Percentiles rank a stretch among this genome's conserved stretches.
Evolutionary conservation across 2,797 vertebrate genomes (phyloP).

Genomic region (Toxotes lorentzi): DNA sequence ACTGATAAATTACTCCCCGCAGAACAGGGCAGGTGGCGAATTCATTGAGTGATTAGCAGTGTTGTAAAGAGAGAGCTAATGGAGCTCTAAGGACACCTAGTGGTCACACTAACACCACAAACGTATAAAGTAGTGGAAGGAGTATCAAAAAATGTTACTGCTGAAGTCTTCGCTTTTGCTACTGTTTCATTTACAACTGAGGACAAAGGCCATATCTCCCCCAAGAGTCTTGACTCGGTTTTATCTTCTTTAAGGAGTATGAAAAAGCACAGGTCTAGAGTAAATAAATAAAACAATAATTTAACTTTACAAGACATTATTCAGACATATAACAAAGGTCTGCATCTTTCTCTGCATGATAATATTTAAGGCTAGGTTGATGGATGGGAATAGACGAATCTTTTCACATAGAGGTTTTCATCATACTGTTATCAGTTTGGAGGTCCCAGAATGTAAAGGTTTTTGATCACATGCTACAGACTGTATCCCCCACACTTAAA

Average conservation of each 20-base stretch:
- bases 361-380: neutral
- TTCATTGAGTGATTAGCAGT: constrained; percentile 47
- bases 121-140: neutral
- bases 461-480: constrained; percentile 14
- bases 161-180: neutral
- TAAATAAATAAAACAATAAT: constrained; percentile 7
- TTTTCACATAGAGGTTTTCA: neutral
- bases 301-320: neutral
- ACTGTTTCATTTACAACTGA: neutral
- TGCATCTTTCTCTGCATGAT: neutral
- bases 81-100: constrained; percentile 82
- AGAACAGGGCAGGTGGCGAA: constrained; percentile 39
- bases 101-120: constrained; percentile 60
- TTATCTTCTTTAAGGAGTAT: neutral
- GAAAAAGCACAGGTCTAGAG: neutral
- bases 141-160: neutral
- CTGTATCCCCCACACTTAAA: constrained; percentile 33
- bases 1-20: constrained; percentile 44
- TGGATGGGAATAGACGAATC: neutral
- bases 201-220: neutral
- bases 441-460: constrained; percentile 6
- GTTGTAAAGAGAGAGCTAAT: constrained; percentile 19
- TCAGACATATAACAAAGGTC: neutral
- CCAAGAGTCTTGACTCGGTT: neutral
- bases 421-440: neutral